Evolutionary conservation across 2,113 vertebrate species (phyloP), one percentile per base, ranked within the genome.

Genomic region (Aplodontia rufa): DNA sequence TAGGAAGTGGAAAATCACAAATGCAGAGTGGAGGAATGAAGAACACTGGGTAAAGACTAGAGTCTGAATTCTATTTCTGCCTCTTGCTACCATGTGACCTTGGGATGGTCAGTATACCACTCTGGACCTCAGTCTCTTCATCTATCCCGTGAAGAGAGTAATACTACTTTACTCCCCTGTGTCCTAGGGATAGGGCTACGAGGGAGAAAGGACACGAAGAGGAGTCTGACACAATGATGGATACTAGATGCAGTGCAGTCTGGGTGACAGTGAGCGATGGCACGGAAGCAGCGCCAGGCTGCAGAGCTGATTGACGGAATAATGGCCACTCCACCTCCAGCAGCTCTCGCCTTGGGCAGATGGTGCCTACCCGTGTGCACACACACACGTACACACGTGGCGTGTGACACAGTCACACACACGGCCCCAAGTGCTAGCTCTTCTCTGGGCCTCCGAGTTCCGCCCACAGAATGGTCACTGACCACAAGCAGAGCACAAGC

Each of bases 371-470:
- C 42, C 24, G 11, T 3, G 7, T 1, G 26, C 53, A 7, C 16
- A 7, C 7, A 26, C 28, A 37, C 32, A 16, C 6, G 22, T 22
- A 11, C 24, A 0, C 1, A 60, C 24, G 28, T 30, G 8, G 1
- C 49, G 32, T 20, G 3, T 4, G 35, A 13, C 9, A 7, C 9
- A 8, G 14, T 14, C 5, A 11, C 2, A 20, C 4, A 17, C 35
- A 0, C 5, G 4, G 40, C n/a, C 11, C 19, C 0, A 0, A 66
- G 9, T 74, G n/a, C 40, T 32, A 9, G 45, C 28, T 68, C 37
- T 90, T 58, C 64, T 85, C 81, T 62, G 22, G 79, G 76, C n/a
- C 35, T 71, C 40, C 42, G 20, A 2, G 22, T 49, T 53, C 20
- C 8, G 16, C 71, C 6, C 16, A 12, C 26, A n/a, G 55, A 68